Base-by-base conservation (phyloP, 2,797 vertebrate genomes). In the Tarsius wallacei region DNA sequence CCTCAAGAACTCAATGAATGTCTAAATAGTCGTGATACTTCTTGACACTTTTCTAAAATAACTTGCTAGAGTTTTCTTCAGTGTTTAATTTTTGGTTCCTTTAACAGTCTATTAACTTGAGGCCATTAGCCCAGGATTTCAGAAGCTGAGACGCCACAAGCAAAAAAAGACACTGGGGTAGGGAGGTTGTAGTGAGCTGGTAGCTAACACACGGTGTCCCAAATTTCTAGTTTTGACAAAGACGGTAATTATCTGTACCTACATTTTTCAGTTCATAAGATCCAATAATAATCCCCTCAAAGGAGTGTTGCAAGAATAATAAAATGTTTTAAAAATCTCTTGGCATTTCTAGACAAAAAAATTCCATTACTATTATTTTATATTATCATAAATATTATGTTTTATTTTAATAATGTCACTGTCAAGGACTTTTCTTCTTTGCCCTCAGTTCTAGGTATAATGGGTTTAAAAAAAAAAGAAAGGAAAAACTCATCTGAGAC, bases 31-130 rank as follows among this genome's bases (percentile, higher is more conserved):
- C 5, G 0, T 49, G 82, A 96, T 90, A 57, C 49, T 91, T 84
- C 88, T 96, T 94, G 93, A 97, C 90, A 92, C 61, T 90, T 95
- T 86, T 90, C 93, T 95, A 95, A 98, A 96, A 92, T 93, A 93
- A 86, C 68, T 53, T 94, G 64, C 17, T 17, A 94, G 82, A 93
- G 89, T 92, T 95, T 93, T 95, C 84, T 83, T 86, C n/a, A 51
- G 49, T 80, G 95, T 96, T 86, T 42, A 85, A 94, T 87, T 95
- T 91, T 97, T 5, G 5, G 7, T 80, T 93, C 22, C 51, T 83
- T 92, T 96, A 97, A 96, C 91, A 66, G 0, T 85, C 91, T 88
- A 76, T 31, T 73, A 88, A 81, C 66, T 66, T 49, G 49, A 47
- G 55, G 64, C 33, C 53, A 22, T 16, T 66, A 63, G 33, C 22